Base-by-base conservation (phyloP, 2,113 vertebrate genomes). In the Ornithorhynchus anatinus region DNA sequence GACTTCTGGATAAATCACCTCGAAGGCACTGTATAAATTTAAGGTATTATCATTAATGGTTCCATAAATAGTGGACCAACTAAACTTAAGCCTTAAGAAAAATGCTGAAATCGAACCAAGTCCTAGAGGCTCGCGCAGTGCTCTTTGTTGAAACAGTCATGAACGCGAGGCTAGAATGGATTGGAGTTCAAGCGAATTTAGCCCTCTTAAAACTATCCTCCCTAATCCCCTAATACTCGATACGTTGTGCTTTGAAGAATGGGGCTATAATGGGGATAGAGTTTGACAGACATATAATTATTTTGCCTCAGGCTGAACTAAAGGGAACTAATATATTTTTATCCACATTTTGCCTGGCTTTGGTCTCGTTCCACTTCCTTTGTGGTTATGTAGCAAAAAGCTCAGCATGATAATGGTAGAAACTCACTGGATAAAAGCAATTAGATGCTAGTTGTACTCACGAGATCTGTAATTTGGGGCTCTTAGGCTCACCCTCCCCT, bases 301-400 rank as follows among this genome's bases (percentile, higher is more conserved):
- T 57, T 86, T 82, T 78, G 15, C 53, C 74, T 67, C 59, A 57
- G 86, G 62, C 37, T 25, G 75, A 69, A 35, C n/a, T 67, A 50
- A 43, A 85, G 58, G 59, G 82, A 77, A 53, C 17, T 19, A 66
- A 43, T 50, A 13, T 33, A 8, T 38, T 59, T 73, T 72, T 50
- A 45, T 31, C 40, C 10, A 68, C 5, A 38, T 47, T 45, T 68
- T 23, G 8, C 53, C 20, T 31, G 64, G 59, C 63, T 75, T 60
- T 19, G 17, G 33, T 83, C 77, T 72, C 70, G 50, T 56, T 74
- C 43, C 54, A 63, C 52, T 82, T 84, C 64, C 72, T 88, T 59
- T 81, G 70, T 75, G 72, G 81, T 64, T 84, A 79, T 7, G 36
- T 64, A 85, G 54, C 61, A 70, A 53, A 57, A 37, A 33, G 44